Evolutionary conservation across 2,888 invertebrate species (phyloP).

Genomic region (Drosophila neotestacea): DNA sequence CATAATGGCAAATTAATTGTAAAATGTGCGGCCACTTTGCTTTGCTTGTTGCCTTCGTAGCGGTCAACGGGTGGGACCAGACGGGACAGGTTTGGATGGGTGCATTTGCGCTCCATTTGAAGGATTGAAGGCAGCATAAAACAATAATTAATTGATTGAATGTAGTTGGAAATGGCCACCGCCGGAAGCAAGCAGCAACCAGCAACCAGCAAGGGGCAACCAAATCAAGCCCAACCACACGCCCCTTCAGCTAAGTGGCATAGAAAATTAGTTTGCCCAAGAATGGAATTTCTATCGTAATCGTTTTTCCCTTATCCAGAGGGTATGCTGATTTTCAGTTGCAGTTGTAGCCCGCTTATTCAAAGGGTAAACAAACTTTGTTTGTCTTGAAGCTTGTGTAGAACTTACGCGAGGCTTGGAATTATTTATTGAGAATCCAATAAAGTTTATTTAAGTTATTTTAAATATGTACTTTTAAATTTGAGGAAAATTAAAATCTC

Average conservation of each 20-base stretch:
- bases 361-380: conserved; percentile 6
- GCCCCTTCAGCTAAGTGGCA: conserved; percentile 63
- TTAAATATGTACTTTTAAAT: not conserved
- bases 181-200: conserved; percentile 21
- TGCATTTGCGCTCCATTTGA: conserved; percentile 50
- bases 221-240: conserved; percentile 24
- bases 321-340: conserved; percentile 27
- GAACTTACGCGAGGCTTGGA: not conserved
- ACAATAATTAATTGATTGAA: conserved; percentile 81
- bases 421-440: not conserved
- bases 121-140: conserved; percentile 72
- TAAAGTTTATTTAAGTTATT: not conserved
- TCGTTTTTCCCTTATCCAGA: conserved; percentile 14
- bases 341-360: conserved; percentile 4
- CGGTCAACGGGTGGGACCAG: not conserved
- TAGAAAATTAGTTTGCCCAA: conserved; percentile 76
- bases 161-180: conserved; percentile 48
- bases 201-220: conserved; percentile 10
- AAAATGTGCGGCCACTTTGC: conserved; percentile 75
- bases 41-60: conserved; percentile 72
- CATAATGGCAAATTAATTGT: conserved; percentile 79
- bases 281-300: conserved; percentile 56
- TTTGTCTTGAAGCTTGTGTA: not conserved
- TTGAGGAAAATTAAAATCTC: too few species aligned
- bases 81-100: not conserved